Conservation (phyloP, 2,113 vertebrate genomes). For the Eclectus roratus region DNA sequence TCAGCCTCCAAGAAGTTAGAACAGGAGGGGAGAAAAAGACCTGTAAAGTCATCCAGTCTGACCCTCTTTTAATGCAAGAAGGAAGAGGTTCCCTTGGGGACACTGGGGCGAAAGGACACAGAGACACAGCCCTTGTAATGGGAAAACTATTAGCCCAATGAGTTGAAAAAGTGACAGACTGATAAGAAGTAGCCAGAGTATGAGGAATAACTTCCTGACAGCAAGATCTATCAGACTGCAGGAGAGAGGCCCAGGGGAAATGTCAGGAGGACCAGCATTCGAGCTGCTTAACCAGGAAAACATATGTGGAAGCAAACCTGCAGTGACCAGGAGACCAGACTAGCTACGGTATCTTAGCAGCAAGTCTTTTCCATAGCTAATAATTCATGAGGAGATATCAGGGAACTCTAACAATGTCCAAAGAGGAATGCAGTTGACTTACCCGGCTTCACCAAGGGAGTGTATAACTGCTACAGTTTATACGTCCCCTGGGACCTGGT, state of each 20-base stretch:
- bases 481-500: neutral
- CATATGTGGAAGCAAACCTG: conserved; percentile 11
- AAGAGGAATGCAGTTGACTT: neutral
- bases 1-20: neutral
- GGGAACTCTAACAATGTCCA: conserved; percentile 13
- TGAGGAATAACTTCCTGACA: conserved; percentile 62
- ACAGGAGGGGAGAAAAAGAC: neutral
- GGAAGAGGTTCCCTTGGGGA: neutral
- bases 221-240: conserved; percentile 8
- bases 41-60: neutral
- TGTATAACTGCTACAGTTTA: accelerated
- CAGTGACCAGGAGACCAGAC: conserved; percentile 23
- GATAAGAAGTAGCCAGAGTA: conserved; percentile 46
- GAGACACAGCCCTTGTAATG: neutral
- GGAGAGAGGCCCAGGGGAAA: neutral
- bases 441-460: accelerated
- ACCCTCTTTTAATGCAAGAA: neutral
- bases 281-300: neutral
- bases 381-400: conserved; percentile 1
- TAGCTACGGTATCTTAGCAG: neutral
- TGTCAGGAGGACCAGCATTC: neutral
- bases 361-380: neutral
- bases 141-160: conserved; percentile 48
- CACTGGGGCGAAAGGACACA: neutral
- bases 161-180: conserved; percentile 56